These are phyloP conservation scores for Cataglyphis livida DNA, from an alignment of 2,888 invertebrate species.

Conservation along the genomic window DNA sequence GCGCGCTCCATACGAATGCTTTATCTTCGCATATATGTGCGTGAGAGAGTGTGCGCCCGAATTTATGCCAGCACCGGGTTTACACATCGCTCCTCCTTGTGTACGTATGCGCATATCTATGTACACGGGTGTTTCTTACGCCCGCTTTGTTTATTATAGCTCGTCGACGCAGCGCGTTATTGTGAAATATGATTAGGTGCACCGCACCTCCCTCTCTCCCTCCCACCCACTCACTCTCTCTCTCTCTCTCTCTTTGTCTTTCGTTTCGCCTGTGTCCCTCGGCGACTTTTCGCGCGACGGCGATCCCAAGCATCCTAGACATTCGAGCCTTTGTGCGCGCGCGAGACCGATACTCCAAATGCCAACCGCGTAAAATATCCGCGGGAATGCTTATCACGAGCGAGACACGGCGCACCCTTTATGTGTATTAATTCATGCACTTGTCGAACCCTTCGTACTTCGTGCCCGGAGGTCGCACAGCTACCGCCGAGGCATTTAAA, in stretches of 20 bases:
- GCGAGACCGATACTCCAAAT: slow-evolving; percentile 62
- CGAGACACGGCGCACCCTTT: slow-evolving; percentile 17
- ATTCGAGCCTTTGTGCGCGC: slow-evolving; percentile 61
- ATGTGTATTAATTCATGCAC: slow-evolving; percentile 44
- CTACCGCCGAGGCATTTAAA: slow-evolving; percentile 50
- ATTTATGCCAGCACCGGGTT: slow-evolving; percentile 35
- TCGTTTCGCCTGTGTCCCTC: slow-evolving; percentile 39
- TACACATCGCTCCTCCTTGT: slow-evolving; percentile 12
- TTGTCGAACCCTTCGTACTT: slow-evolving; percentile 40
- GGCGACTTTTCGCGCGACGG: slow-evolving; percentile 50
- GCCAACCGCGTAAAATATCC: slow-evolving; percentile 57
- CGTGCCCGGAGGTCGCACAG: slow-evolving; percentile 10
- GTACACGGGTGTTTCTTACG: slow-evolving; percentile 80
- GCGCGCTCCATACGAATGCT: slow-evolving; percentile 51
- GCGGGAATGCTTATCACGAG: slow-evolving; percentile 48
- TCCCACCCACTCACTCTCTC: background rate
- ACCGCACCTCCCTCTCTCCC: slow-evolving; percentile 42
- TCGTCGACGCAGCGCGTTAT: slow-evolving; percentile 78
- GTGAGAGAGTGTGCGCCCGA: background rate
- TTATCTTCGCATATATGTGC: slow-evolving; percentile 43
- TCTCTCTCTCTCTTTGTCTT: slow-evolving; percentile 25
- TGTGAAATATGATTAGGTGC: slow-evolving; percentile 82
- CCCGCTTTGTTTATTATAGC: slow-evolving; percentile 81
- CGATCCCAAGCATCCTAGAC: slow-evolving; percentile 73
- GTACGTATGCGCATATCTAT: slow-evolving; percentile 21